phyloP scores from a whole-genome alignment of 1,140 invertebrate species.

The Calephelis nemesis region DNA sequence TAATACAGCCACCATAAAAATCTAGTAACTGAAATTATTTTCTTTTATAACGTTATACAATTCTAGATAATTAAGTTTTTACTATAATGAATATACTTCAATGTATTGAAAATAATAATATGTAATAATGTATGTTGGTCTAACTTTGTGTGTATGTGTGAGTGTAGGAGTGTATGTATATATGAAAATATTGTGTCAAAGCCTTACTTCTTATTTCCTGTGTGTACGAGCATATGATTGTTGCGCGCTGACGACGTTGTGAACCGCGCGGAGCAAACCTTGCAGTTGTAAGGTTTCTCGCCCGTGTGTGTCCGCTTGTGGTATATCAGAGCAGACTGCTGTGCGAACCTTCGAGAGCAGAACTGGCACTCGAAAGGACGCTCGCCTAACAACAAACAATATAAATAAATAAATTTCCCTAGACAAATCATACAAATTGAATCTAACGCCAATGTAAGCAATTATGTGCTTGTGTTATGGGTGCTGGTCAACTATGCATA shows the following conservation, averaged over 20 bases:
- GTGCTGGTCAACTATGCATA: no score
- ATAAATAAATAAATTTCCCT: no score
- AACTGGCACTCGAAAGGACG: slow-evolving; percentile 82
- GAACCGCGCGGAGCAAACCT: slow-evolving; percentile 77
- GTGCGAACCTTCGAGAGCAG: slow-evolving; percentile 83
- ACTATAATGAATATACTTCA: no score
- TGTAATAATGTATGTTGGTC: no score
- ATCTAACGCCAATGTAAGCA: no score
- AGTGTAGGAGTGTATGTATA: background rate
- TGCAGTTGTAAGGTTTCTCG: slow-evolving; percentile 84
- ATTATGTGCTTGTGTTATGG: no score
- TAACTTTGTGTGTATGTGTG: background rate
- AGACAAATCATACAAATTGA: no score
- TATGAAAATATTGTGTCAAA: background rate
- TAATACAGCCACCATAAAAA: no score
- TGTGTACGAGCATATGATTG: slow-evolving; percentile 73
- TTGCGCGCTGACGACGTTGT: slow-evolving; percentile 75
- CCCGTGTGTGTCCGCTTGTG: slow-evolving; percentile 84
- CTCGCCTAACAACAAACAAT: slow-evolving; percentile 68
- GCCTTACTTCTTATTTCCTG: slow-evolving; percentile 68
- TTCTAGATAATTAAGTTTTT: no score
- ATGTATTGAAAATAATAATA: no score
- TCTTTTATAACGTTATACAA: no score
- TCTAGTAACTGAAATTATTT: no score
- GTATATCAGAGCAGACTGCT: slow-evolving; percentile 83